These are phyloP conservation scores for Onychomys leucogaster DNA, from an alignment of 2,797 vertebrate species.

Conservation along the genomic window DNA sequence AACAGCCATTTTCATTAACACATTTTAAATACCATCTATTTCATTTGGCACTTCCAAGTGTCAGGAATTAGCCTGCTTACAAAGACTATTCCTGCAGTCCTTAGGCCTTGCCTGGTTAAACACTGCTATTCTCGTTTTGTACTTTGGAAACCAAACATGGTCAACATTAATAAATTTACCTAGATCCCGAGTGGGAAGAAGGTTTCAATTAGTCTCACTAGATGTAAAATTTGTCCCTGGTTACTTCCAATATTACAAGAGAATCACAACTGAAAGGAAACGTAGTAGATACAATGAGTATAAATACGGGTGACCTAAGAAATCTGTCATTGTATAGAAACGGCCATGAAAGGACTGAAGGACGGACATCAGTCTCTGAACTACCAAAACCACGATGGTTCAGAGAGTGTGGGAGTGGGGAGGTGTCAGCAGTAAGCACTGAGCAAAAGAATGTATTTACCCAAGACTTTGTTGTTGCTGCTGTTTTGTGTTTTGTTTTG, in stretches of 20 bases:
- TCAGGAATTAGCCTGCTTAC: not conserved
- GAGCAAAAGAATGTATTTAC: not conserved
- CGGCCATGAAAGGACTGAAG: not conserved
- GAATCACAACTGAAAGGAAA: not conserved
- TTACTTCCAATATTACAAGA: not conserved
- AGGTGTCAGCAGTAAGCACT: not conserved
- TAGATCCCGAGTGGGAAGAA: not conserved
- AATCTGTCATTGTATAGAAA: not conserved
- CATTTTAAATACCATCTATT: not conserved
- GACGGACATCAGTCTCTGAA: not conserved
- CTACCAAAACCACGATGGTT: not conserved
- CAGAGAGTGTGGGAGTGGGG: fast-evolving
- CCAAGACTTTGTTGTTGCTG: not conserved
- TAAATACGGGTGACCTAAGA: not conserved
- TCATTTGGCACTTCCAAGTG: not conserved
- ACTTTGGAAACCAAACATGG: not conserved
- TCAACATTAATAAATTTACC: not conserved
- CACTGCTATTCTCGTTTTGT: not conserved
- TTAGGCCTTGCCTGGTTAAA: not conserved
- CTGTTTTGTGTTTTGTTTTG: no score
- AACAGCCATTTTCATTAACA: not conserved
- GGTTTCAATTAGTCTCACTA: not conserved
- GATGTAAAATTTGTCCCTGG: not conserved
- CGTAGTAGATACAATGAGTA: not conserved
- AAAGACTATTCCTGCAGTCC: not conserved